These are phyloP conservation scores for Engystomops pustulosus DNA, from an alignment of 2,113 vertebrate genomes.

Conservation along the genomic window DNA sequence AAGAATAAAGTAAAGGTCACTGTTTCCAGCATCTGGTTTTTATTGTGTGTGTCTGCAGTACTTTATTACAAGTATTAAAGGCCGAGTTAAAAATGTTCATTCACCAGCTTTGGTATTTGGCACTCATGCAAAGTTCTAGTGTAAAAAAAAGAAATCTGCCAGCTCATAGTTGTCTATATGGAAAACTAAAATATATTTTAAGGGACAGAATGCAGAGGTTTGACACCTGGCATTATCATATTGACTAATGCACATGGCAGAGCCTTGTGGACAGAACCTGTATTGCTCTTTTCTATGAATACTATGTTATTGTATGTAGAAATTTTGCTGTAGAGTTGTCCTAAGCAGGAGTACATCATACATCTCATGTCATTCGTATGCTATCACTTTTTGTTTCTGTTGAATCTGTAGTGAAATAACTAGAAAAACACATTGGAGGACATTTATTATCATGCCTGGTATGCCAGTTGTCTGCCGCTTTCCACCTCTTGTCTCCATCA, in stretches of 20 bases:
- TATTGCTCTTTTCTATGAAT: background rate
- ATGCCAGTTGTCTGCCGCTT: too few relatives aligned
- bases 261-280: background rate
- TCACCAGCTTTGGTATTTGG: constrained; percentile 60
- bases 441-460: too few relatives aligned
- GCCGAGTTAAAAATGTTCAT: constrained; percentile 47
- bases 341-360: too few relatives aligned
- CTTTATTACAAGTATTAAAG: constrained; percentile 40
- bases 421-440: too few relatives aligned
- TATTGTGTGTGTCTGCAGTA: constrained; percentile 1
- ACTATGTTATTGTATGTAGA: background rate
- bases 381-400: too few relatives aligned
- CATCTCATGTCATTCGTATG: too few relatives aligned
- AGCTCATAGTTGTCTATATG: constrained; percentile 38
- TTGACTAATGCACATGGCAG: constrained; percentile 1
- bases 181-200: constrained; percentile 47
- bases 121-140: constrained; percentile 41
- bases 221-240: constrained; percentile 28
- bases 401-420: too few relatives aligned
- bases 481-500: too few relatives aligned
- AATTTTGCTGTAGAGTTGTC: background rate
- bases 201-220: constrained; percentile 15
- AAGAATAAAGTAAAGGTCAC: constrained; percentile 42
- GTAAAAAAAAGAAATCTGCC: constrained; percentile 42
- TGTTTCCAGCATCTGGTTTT: constrained; percentile 56